Evolutionary conservation across 2,888 invertebrate species (phyloP).

Genomic region (Apodemia duryi): DNA sequence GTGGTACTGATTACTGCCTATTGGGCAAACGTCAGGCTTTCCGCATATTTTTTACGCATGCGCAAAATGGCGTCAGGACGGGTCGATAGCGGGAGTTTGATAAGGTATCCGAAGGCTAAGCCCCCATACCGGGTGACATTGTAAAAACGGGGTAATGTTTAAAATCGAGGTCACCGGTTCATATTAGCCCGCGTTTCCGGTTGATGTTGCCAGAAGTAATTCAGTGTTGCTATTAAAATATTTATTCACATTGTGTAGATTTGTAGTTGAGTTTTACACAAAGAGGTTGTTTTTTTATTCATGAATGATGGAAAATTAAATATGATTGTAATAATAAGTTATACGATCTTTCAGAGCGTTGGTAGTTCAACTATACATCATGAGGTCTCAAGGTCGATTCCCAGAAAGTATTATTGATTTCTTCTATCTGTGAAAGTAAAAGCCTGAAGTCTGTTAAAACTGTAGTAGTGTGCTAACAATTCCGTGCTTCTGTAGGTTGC

Average conservation of each 20-base stretch:
- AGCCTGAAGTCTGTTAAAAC: too few species aligned
- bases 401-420: too few species aligned
- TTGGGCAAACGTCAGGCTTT: conserved; percentile 60
- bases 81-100: conserved; percentile 60
- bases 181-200: conserved; percentile 61
- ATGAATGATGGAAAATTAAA: too few species aligned
- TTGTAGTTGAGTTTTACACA: background rate
- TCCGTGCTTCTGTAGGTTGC: too few species aligned
- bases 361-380: too few species aligned
- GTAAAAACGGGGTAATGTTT: conserved; percentile 61
- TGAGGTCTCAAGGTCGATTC: too few species aligned
- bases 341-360: too few species aligned
- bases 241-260: background rate
- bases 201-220: conserved; percentile 36
- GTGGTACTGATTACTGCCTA: conserved; percentile 42
- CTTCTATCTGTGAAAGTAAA: too few species aligned
- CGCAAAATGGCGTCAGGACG: conserved; percentile 41
- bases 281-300: background rate
- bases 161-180: conserved; percentile 63
- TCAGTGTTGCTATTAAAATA: conserved; percentile 37
- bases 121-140: conserved; percentile 63
- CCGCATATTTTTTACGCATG: conserved; percentile 66
- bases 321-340: too few species aligned
- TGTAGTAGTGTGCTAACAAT: too few species aligned
- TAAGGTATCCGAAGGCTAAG: conserved; percentile 59